Evolutionary conservation across 2,113 vertebrate genomes (phyloP).

Genomic region (Petrocephalus microphthalmus): DNA sequence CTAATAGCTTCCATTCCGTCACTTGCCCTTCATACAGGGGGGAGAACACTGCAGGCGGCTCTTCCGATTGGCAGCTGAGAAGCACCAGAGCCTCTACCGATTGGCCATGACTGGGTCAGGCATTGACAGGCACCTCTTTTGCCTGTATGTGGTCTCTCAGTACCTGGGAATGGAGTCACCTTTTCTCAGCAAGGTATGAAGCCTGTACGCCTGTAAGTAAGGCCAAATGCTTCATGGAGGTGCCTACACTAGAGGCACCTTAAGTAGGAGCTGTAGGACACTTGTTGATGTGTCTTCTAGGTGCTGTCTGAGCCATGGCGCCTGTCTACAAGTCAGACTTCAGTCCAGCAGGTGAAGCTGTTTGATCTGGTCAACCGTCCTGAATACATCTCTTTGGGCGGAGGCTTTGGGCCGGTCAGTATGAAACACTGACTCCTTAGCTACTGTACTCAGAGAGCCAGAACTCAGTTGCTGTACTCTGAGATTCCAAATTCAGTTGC

Average conservation of each 20-base stretch:
- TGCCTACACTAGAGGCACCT: background rate
- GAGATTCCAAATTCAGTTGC: background rate
- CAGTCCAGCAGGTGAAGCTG: conserved; percentile 74
- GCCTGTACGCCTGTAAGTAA: background rate
- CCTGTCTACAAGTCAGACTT: conserved; percentile 81
- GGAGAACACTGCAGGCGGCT: conserved; percentile 55
- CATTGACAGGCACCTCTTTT: conserved; percentile 78
- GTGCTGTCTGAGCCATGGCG: conserved; percentile 79
- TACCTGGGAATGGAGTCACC: conserved; percentile 69
- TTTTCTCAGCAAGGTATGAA: conserved; percentile 65
- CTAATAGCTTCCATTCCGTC: background rate
- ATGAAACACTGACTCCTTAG: background rate
- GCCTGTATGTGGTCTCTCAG: conserved; percentile 73
- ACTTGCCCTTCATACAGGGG: conserved; percentile 42
- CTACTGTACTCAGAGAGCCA: background rate
- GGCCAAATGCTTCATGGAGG: background rate
- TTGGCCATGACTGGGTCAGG: conserved; percentile 76
- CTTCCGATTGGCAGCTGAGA: conserved; percentile 63
- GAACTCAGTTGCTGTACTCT: background rate
- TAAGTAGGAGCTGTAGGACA: background rate
- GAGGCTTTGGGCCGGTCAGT: conserved; percentile 84
- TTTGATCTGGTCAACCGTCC: conserved; percentile 76
- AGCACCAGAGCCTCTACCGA: conserved; percentile 75
- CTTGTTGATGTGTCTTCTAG: conserved; percentile 42
- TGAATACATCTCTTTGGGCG: conserved; percentile 75